Evolutionary conservation across 2,113 vertebrate species (phyloP).

Genomic region (Ciconia stormi): DNA sequence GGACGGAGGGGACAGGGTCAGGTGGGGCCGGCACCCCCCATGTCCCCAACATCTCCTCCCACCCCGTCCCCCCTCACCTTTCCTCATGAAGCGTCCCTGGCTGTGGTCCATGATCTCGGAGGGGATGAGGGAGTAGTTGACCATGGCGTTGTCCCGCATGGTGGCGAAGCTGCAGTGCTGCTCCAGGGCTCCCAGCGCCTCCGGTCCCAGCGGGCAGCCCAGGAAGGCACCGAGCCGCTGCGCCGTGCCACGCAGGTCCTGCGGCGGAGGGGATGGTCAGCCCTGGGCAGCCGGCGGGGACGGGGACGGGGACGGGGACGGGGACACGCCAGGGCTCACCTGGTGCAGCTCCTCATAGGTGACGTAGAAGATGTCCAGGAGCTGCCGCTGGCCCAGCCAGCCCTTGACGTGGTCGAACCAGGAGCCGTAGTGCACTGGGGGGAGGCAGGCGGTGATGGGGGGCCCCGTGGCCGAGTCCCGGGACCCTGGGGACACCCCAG

Average conservation of each 20-base stretch:
- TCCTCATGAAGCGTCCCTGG: slow-evolving; percentile 85
- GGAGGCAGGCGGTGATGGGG: background rate
- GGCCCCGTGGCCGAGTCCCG: fast-evolving
- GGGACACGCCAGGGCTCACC: slow-evolving; percentile 38
- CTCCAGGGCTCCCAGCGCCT: slow-evolving; percentile 66
- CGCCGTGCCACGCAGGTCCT: slow-evolving; percentile 75
- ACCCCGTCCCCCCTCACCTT: slow-evolving; percentile 65
- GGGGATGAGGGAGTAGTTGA: slow-evolving; percentile 79
- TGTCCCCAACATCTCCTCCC: fast-evolving
- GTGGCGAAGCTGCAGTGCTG: slow-evolving; percentile 77
- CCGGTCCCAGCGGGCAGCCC: slow-evolving; percentile 62
- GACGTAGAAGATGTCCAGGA: slow-evolving; percentile 75
- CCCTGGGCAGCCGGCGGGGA: fast-evolving
- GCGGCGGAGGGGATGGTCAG: background rate
- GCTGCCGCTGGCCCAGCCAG: slow-evolving; percentile 75
- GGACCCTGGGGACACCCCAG: fast-evolving
- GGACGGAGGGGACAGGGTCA: background rate
- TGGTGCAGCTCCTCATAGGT: slow-evolving; percentile 84
- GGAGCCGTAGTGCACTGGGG: slow-evolving; percentile 81
- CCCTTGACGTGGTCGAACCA: slow-evolving; percentile 88
- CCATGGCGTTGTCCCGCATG: slow-evolving; percentile 84
- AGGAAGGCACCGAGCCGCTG: slow-evolving; percentile 77
- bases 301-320: fast-evolving
- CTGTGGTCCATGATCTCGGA: slow-evolving; percentile 82
- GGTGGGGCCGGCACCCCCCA: fast-evolving